A percentile compares a stretch with the other conserved stretches of the same genome.
Evolutionary conservation across 1,140 invertebrate species (phyloP).

Genomic region (Bursaphelenchus mucronatus): DNA sequence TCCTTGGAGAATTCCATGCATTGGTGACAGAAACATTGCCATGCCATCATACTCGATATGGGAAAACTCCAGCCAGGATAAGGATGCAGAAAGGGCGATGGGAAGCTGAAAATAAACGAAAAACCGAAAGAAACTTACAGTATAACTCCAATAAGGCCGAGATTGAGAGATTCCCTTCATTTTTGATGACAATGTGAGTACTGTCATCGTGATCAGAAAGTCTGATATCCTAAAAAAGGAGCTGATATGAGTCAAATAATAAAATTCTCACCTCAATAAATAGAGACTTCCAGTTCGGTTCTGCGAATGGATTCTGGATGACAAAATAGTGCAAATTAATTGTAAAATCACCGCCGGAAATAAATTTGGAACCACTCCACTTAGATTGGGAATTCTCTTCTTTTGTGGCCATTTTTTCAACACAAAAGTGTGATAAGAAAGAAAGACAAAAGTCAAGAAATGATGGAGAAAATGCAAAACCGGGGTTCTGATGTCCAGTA

Average conservation of each 20-base stretch:
- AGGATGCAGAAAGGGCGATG: constrained; percentile 36
- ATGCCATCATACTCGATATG: constrained; percentile 43
- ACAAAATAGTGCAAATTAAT: constrained; percentile 26
- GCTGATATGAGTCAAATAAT: neutral
- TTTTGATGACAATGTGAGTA: constrained; percentile 27
- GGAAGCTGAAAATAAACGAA: constrained; percentile 35
- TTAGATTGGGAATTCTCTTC: neutral
- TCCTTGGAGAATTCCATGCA: constrained; percentile 35
- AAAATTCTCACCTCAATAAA: constrained; percentile 34
- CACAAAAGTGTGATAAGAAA: constrained; percentile 18
- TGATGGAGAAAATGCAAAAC: constrained; percentile 49
- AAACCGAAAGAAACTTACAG: neutral
- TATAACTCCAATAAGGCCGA: constrained; percentile 24
- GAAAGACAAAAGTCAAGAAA: constrained; percentile 33
- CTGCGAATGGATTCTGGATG: constrained; percentile 39
- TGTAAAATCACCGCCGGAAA: constrained; percentile 30
- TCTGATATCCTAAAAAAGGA: constrained; percentile 37
- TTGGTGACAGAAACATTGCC: constrained; percentile 32
- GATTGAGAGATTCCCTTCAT: constrained; percentile 21
- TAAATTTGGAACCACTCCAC: neutral
- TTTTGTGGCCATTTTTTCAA: neutral
- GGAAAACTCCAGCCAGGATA: constrained; percentile 46
- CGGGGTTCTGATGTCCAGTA: constrained; percentile 37
- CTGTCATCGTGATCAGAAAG: constrained; percentile 34
- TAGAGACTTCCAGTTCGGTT: constrained; percentile 42